phyloP scores from a whole-genome alignment of 2,113 vertebrate genomes.

The Delphinus delphis region DNA sequence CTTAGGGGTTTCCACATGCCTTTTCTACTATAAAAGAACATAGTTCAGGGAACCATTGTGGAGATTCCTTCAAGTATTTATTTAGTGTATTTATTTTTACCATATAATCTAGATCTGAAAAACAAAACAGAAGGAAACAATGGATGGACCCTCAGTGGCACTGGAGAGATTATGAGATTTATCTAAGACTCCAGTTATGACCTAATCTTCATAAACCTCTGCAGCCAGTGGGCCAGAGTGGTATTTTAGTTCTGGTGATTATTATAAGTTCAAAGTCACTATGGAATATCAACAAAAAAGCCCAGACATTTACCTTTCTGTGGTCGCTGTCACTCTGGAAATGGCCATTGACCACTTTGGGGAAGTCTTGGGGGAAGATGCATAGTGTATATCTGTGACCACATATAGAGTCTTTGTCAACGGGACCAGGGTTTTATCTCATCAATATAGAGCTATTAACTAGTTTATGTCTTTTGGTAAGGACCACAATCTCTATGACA shows the following conservation, averaged over 20 bases:
- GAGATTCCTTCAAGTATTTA: background rate
- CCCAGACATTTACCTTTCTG: background rate
- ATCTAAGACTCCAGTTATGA: background rate
- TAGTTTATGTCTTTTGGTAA: background rate
- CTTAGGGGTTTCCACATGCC: background rate
- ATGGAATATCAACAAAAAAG: background rate
- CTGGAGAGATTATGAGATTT: background rate
- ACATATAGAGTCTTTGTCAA: background rate
- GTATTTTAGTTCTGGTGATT: background rate
- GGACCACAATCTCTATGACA: background rate
- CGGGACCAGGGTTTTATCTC: background rate
- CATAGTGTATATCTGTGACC: background rate
- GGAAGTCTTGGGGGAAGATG: background rate
- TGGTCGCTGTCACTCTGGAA: background rate
- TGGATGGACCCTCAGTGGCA: too few relatives aligned
- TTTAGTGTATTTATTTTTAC: background rate
- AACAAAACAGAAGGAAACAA: background rate
- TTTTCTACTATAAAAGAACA: background rate
- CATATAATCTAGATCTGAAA: background rate
- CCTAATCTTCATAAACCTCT: background rate
- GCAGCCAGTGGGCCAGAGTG: background rate
- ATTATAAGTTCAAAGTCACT: background rate
- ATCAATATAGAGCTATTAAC: background rate
- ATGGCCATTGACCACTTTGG: background rate
- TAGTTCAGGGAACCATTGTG: background rate